phyloP scores from a whole-genome alignment of 2,888 invertebrate genomes.

The Idaea straminata region DNA sequence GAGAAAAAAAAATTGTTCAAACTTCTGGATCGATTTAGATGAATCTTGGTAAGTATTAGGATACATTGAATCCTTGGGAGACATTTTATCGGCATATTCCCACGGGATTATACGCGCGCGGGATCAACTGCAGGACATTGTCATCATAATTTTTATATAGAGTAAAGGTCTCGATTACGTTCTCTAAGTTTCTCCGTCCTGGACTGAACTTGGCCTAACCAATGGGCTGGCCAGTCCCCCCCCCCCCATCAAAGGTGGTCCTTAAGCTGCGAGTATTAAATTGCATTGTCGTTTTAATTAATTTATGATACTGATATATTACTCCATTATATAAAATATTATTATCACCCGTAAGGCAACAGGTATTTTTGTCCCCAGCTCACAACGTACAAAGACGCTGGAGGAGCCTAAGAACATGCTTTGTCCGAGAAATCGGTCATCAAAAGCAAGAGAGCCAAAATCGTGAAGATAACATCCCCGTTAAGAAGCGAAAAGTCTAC shows the following conservation, averaged over 20 bases:
- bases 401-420: slow-evolving; percentile 58
- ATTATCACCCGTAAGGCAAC: slow-evolving; percentile 1
- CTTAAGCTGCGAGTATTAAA: not conserved
- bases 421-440: slow-evolving; percentile 46
- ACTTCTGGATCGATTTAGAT: too few relatives aligned
- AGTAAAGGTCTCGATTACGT: too few relatives aligned
- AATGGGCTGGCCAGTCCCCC: not conserved
- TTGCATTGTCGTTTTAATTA: not conserved
- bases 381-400: slow-evolving; percentile 52
- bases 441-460: slow-evolving; percentile 44
- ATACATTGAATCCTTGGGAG: too few relatives aligned
- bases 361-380: slow-evolving; percentile 27
- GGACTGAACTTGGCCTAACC: not conserved
- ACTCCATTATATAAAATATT: not conserved
- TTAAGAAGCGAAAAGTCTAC: slow-evolving; percentile 47
- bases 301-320: not conserved
- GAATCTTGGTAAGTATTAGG: too few relatives aligned
- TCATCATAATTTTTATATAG: too few relatives aligned
- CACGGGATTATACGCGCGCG: too few relatives aligned
- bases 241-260: not conserved
- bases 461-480: slow-evolving; percentile 30
- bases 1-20: too few relatives aligned
- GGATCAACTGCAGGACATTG: too few relatives aligned
- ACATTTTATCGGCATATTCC: too few relatives aligned
- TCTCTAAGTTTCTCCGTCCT: too few relatives aligned